Evolutionary conservation across 1,140 invertebrate species (phyloP), one percentile per base, ranked within the genome.

Genomic region (Myzus persicae): DNA sequence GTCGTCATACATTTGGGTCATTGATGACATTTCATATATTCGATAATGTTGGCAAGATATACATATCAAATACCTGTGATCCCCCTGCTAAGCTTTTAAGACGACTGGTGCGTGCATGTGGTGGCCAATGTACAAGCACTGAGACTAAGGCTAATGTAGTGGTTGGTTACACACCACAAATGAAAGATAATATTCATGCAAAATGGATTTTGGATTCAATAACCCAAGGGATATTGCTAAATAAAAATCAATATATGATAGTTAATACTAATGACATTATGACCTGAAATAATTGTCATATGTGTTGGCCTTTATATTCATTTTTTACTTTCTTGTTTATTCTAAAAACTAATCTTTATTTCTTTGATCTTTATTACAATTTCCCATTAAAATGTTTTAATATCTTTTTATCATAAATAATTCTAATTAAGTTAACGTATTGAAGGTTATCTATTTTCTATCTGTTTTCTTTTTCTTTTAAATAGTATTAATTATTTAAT

Each of bases 161-260:
- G 7, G 26, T 93, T 51, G 91, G 91, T 51, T 82, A 51, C 42
- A 93, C 67, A n/a, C 14, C 11, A 3, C 46, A 20, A 85, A 85
- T 82, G 14, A 51, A 31, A 22, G 38, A 51, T 51, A 93, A 93
- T 54, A 51, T 93, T 51, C 38, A 54, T 42, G 91, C 85, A 85
- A 93, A 93, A 54, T 93, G 91, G 91, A 85, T 93, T 51, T 85
- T 93, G 22, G 91, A 93, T 51, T 85, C 81, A 40, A 85, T 93
- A 48, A 93, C 81, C 14, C 81, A 93, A 84, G 91, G 91, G 20
- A 38, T 26, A 26, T 84, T 93, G 31, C 46, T 85, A 22, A 84
- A 85, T 84, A 93, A 54, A 38, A 8, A 31, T 85, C 31, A 67
- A 8, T 90, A 90, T 36, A 90, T 40, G 31, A 24, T 90, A 67